A percentile compares a stretch with the other conserved stretches of the same genome.
phyloP scores from a whole-genome alignment of 2,797 vertebrate species.

The Hippoglossus hippoglossus region DNA sequence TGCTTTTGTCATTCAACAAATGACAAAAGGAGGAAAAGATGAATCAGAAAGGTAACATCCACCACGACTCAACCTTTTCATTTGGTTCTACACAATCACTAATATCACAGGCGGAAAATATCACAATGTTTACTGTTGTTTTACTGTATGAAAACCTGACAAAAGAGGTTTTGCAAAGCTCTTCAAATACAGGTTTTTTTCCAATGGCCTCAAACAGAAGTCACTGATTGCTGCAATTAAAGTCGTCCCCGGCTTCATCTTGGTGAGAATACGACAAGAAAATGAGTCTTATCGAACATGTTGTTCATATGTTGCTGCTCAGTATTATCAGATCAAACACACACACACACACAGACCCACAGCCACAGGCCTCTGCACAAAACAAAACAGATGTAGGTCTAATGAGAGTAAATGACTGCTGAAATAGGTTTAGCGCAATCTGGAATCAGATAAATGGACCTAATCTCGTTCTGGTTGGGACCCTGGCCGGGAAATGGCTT shows the following conservation, averaged over 20 bases:
- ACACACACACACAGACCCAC: conserved; percentile 21
- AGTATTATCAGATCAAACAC: conserved; percentile 53
- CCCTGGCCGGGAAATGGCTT: conserved; percentile 81
- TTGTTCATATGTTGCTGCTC: conserved; percentile 33
- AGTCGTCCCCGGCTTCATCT: conserved; percentile 47
- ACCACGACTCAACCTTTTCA: background rate
- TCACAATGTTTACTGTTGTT: background rate
- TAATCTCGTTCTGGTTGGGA: conserved; percentile 83
- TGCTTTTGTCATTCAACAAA: conserved; percentile 12
- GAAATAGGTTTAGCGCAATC: conserved; percentile 84
- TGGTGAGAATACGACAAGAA: conserved; percentile 50
- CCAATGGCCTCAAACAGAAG: conserved; percentile 39
- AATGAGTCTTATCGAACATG: conserved; percentile 53
- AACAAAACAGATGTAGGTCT: conserved; percentile 82
- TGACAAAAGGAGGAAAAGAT: background rate
- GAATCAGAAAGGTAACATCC: conserved; percentile 5
- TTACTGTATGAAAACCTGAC: background rate
- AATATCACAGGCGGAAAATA: conserved; percentile 2
- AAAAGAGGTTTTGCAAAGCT: conserved; percentile 15
- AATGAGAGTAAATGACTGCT: conserved; percentile 83
- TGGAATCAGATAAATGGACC: conserved; percentile 86
- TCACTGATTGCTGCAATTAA: conserved; percentile 53
- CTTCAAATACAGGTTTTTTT: conserved; percentile 14
- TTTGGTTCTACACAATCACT: background rate
- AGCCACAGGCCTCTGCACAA: conserved; percentile 42